These are phyloP conservation scores for Bombus ignitus DNA, from an alignment of 1,140 invertebrate species.

Conservation along the genomic window DNA sequence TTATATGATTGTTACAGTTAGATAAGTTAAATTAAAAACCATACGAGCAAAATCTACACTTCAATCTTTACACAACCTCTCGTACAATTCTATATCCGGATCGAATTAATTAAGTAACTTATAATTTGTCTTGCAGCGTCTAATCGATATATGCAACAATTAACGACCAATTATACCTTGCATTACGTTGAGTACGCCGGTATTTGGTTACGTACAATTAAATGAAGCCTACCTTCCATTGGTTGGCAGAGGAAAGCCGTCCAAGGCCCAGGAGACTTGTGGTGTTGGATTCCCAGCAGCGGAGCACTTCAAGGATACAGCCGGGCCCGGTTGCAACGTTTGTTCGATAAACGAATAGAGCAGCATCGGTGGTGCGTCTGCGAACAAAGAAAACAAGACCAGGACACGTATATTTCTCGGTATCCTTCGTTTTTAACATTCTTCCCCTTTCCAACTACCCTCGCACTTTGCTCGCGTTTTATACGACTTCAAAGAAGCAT, in stretches of 20 bases:
- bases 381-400: constrained; percentile 60
- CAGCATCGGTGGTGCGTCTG: constrained; percentile 92
- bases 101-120: not conserved
- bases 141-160: not conserved
- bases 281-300: constrained; percentile 94
- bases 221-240: constrained; percentile 85
- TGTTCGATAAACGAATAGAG: constrained; percentile 93
- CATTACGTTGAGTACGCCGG: not conserved
- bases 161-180: not conserved
- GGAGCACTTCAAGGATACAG: constrained; percentile 92
- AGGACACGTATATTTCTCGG: not conserved
- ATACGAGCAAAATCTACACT: not conserved
- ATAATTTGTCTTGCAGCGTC: not conserved
- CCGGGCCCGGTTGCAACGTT: constrained; percentile 91
- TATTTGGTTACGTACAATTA: constrained; percentile 6
- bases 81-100: not conserved
- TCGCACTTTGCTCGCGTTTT: not conserved
- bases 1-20: too few species aligned
- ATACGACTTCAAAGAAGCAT: constrained; percentile 36
- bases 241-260: constrained; percentile 89
- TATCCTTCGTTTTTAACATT: not conserved
- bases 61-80: not conserved
- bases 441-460: too few species aligned
- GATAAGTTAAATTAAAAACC: not conserved
- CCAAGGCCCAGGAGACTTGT: constrained; percentile 90